A percentile compares a stretch with the other conserved stretches of the same genome.
phyloP scores from a whole-genome alignment of 1,140 invertebrate species.

The Pseudoatta argentina region DNA sequence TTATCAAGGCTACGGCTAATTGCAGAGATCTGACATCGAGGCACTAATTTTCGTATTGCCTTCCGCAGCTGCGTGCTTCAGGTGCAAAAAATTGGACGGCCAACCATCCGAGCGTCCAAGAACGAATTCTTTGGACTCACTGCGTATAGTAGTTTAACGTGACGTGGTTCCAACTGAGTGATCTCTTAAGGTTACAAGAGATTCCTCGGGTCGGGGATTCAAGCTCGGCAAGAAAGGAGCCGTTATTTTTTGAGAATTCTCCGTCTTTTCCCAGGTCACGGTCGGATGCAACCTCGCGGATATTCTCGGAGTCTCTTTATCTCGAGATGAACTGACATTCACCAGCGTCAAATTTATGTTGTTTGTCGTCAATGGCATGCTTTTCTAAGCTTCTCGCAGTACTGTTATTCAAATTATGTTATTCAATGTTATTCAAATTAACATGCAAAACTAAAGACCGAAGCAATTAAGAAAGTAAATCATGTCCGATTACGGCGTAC shows the following conservation, averaged over 20 bases:
- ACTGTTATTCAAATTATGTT: neutral
- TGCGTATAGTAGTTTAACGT: constrained; percentile 69
- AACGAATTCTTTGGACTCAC: constrained; percentile 66
- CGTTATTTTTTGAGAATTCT: constrained; percentile 74
- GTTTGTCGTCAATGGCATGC: neutral
- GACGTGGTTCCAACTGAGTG: constrained; percentile 78
- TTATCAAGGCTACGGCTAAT: constrained; percentile 14
- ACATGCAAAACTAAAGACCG: neutral
- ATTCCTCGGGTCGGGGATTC: constrained; percentile 75
- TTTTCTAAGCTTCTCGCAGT: neutral
- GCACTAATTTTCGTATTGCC: constrained; percentile 46
- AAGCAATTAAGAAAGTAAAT: constrained; percentile 19
- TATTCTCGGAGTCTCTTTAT: constrained; percentile 17
- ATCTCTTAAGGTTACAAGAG: constrained; percentile 71
- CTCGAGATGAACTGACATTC: neutral
- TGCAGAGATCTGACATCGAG: constrained; percentile 3
- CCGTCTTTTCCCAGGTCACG: constrained; percentile 67
- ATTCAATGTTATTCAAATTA: neutral
- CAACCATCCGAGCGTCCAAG: constrained; percentile 60
- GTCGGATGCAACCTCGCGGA: constrained; percentile 59
- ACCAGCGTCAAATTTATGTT: neutral
- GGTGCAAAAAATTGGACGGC: constrained; percentile 62
- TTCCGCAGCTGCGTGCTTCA: constrained; percentile 26
- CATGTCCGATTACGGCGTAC: too few relatives aligned
- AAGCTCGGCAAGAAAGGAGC: constrained; percentile 70